phyloP scores from a whole-genome alignment of 2,797 vertebrate species.

The Parauchenoglanis ngamensis region DNA sequence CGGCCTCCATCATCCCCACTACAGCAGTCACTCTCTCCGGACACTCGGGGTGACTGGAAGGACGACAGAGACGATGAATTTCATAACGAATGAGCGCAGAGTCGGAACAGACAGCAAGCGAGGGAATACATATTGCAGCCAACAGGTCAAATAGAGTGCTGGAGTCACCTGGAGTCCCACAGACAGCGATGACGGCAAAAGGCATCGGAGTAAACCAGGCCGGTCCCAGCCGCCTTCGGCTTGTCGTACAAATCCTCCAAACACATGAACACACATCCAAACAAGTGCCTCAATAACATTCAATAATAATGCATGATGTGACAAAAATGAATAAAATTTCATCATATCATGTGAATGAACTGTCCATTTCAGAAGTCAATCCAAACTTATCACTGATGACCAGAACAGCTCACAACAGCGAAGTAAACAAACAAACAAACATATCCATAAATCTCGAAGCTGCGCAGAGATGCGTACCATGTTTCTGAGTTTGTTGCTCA shows the following conservation, averaged over 20 bases:
- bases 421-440: neutral
- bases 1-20: constrained; percentile 51
- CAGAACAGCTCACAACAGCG: neutral
- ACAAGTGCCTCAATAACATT: neutral
- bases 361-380: neutral
- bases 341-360: neutral
- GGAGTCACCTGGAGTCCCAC: constrained; percentile 60
- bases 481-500: constrained; percentile 55
- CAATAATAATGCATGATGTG: neutral
- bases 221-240: constrained; percentile 52
- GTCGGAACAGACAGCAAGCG: neutral
- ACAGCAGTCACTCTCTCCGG: constrained; percentile 58
- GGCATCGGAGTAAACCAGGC: constrained; percentile 54
- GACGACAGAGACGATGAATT: neutral
- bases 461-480: constrained; percentile 48
- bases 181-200: constrained; percentile 58
- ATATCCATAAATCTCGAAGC: neutral
- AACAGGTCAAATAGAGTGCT: neutral
- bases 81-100: neutral
- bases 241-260: constrained; percentile 40
- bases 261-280: neutral
- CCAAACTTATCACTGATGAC: neutral
- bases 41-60: constrained; percentile 60
- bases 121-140: neutral
- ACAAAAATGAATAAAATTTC: neutral